Conservation (phyloP, 1,140 invertebrate genomes). For the Dufourea novaeangliae region DNA sequence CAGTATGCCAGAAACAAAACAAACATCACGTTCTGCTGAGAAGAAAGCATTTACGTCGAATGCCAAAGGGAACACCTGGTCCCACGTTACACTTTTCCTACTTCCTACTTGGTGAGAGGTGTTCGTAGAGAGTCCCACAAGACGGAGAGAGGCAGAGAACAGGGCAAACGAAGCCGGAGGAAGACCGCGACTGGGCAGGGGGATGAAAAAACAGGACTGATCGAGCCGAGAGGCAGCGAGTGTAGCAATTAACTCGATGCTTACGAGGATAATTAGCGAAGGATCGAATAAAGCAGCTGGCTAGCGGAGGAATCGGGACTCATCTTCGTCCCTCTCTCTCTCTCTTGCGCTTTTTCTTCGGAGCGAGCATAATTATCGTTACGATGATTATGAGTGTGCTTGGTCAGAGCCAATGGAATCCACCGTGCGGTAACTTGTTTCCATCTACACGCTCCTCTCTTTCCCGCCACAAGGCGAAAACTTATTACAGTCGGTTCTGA, state of each 20-base stretch:
- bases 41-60: conserved; percentile 37
- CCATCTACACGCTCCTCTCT: not conserved
- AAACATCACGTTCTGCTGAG: conserved; percentile 3
- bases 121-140: conserved; percentile 13
- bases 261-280: conserved; percentile 79
- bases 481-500: conserved; percentile 28
- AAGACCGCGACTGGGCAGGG: conserved; percentile 28
- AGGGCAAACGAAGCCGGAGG: not conserved
- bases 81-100: conserved; percentile 72
- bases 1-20: not conserved
- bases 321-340: conserved; percentile 26
- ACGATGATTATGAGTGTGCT: conserved; percentile 77
- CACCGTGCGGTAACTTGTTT: conserved; percentile 59
- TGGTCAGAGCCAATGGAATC: conserved; percentile 56
- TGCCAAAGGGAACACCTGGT: conserved; percentile 45
- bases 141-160: conserved; percentile 3
- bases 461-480: not conserved
- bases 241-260: conserved; percentile 78
- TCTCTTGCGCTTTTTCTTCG: conserved; percentile 7
- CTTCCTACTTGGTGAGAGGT: conserved; percentile 54
- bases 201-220: conserved; percentile 60
- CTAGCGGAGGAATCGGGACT: conserved; percentile 68
- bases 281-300: conserved; percentile 79
- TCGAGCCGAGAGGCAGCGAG: conserved; percentile 61
- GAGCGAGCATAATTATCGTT: conserved; percentile 77